A percentile compares a stretch with the other conserved stretches of the same genome.
Conservation (phyloP, 2,113 vertebrate genomes). For the Crotalus tigris region DNA sequence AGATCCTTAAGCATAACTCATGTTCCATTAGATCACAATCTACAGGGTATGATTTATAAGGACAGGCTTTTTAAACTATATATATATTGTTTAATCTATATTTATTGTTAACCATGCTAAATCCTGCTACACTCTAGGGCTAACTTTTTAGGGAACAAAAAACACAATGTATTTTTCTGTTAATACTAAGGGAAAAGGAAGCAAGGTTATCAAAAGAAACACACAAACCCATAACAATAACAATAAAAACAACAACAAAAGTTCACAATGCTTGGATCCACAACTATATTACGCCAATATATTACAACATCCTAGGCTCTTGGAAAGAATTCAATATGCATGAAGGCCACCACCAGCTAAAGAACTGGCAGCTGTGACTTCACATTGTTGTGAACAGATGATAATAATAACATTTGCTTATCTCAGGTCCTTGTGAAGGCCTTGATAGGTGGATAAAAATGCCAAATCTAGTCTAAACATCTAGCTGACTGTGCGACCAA, state of each 20-base stretch:
- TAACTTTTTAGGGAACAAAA: neutral
- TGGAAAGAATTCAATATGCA: neutral
- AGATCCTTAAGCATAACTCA: neutral
- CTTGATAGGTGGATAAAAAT: neutral
- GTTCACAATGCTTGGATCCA: neutral
- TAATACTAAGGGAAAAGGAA: slow-evolving; percentile 44
- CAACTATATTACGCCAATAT: neutral
- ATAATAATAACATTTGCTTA: neutral
- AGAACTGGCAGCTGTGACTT: neutral
- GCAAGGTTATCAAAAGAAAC: slow-evolving; percentile 33
- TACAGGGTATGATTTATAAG: neutral
- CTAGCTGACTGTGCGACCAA: neutral
- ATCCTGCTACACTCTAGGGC: neutral
- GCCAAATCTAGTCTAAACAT: neutral
- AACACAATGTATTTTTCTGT: neutral
- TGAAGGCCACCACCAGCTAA: neutral
- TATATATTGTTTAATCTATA: neutral
- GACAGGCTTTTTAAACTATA: no score
- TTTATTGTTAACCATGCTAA: neutral
- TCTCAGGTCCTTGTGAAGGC: neutral
- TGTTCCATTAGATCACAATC: neutral
- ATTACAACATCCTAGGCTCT: neutral
- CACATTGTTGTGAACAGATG: neutral
- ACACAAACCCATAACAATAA: neutral
- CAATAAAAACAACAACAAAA: neutral